Base-by-base conservation (phyloP, 2,797 vertebrate species). In the Sparidentex hasta region DNA sequence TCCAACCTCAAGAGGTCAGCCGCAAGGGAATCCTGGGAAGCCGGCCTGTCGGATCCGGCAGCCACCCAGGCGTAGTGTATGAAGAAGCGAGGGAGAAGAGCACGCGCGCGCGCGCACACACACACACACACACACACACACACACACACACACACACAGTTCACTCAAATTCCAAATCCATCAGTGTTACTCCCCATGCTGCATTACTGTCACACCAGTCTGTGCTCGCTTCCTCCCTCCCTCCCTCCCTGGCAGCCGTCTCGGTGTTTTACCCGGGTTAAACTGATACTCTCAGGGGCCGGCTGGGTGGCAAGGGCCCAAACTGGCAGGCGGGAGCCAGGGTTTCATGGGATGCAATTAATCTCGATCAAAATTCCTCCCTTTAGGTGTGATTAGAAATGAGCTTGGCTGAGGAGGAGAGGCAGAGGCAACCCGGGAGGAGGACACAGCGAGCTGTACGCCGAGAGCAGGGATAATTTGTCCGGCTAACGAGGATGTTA, bases 401-500 rank as follows among this genome's bases (percentile, higher is more conserved):
- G 21, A 90, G 88, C 70, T 20, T 64, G 67, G 77, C 65, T 8
- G 8, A 71, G 65, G 61, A 71, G 78, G 78, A 71, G 82, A 82
- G 73, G 65, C 47, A 55, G 65, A 61, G 29, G 70, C 65, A 65
- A 63, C 81, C 74, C 71, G 68, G 80, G 66, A 63, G 77, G 20
- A 52, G 78, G 58, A 70, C n/a, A 65, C 21, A 47, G 62, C 8
- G 71, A 74, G 84, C 44, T 48, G 83, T 47, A 82, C 64, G 65
- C 74, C n/a, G 82, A 86, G 80, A 81, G 61, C 33, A 12, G 62
- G 80, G 91, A 91, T 90, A 81, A 93, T 93, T 90, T 91, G 89
- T 91, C 93, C 89, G 78, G 29, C 91, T 93, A 94, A 94, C 81
- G 88, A 94, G 91, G 90, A 83, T 92, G 93, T 94, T 85, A 85